phyloP scores from a whole-genome alignment of 92 coral and sea anemone genomes.

The Virgularia gustaviana region DNA sequence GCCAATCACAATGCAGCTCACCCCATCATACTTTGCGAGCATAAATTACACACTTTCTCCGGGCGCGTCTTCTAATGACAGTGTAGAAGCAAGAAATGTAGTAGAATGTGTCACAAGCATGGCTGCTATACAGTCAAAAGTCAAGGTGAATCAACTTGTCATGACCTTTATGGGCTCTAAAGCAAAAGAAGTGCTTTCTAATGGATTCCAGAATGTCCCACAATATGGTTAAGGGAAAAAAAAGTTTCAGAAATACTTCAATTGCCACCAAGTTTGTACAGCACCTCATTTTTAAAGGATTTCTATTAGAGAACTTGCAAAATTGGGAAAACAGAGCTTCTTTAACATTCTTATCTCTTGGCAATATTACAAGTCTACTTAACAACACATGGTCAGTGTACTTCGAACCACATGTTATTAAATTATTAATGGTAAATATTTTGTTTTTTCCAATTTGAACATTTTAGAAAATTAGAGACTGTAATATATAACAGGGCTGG shows the following conservation, averaged over 20 bases:
- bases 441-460: no score
- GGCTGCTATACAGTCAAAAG: constrained; percentile 16
- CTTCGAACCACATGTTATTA: no score
- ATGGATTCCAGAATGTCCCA: constrained; percentile 30
- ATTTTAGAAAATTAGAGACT: no score
- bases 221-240: constrained; percentile 49
- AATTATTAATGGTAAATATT: no score
- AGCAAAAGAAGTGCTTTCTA: constrained; percentile 20
- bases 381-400: neutral
- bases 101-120: constrained; percentile 27
- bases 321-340: constrained; percentile 28
- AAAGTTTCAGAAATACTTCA: constrained; percentile 6
- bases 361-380: constrained; percentile 26
- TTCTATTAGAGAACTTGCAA: constrained; percentile 35
- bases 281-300: constrained; percentile 40
- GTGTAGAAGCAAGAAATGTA: constrained; percentile 15
- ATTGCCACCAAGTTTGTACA: constrained; percentile 35
- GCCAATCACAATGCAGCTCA: no score
- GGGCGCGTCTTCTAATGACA: no score
- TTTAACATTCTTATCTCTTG: constrained; percentile 33
- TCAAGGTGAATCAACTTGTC: constrained; percentile 32
- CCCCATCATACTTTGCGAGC: no score
- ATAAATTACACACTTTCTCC: no score
- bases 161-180: constrained; percentile 47
- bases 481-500: no score